Conservation (phyloP, 2,797 vertebrate species). For the Acestrorhynchus altus region DNA sequence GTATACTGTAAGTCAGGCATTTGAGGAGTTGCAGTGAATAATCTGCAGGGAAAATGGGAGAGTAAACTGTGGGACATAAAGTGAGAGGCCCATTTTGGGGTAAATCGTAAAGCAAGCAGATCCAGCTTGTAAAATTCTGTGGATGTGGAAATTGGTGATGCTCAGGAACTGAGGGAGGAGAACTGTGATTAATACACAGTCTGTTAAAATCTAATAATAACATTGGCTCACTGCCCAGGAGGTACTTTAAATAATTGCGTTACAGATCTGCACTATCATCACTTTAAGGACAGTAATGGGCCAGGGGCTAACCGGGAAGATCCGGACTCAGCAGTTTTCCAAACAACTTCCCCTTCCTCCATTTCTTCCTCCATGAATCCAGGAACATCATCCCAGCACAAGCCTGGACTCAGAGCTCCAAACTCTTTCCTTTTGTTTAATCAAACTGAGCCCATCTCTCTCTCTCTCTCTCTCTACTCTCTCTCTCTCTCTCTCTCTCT, state of each 20-base stretch:
- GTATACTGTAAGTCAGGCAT: no score
- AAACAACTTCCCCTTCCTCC: slow-evolving; percentile 36
- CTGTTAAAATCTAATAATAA: slow-evolving; percentile 83
- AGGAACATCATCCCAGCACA: background rate
- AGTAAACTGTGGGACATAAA: slow-evolving; percentile 1
- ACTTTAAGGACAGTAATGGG: slow-evolving; percentile 83
- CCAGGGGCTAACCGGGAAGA: slow-evolving; percentile 66
- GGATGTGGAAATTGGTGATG: slow-evolving; percentile 9
- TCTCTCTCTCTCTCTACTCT: no score
- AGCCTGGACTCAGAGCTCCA: background rate
- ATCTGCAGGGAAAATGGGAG: background rate
- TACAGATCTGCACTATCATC: slow-evolving; percentile 87
- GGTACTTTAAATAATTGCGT: slow-evolving; percentile 95
- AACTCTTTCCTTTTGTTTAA: background rate
- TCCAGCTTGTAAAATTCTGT: slow-evolving; percentile 31
- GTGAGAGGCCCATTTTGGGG: background rate
- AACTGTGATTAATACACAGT: slow-evolving; percentile 79
- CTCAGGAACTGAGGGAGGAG: slow-evolving; percentile 39
- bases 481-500: no score
- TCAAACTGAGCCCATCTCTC: background rate
- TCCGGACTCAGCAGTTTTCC: slow-evolving; percentile 71
- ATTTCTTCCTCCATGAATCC: slow-evolving; percentile 17
- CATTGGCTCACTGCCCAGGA: slow-evolving; percentile 81
- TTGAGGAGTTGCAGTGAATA: no score
- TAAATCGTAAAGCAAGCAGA: slow-evolving; percentile 27